phyloP scores from a whole-genome alignment of 2,113 vertebrate genomes.

The Muntiacus muntjak region DNA sequence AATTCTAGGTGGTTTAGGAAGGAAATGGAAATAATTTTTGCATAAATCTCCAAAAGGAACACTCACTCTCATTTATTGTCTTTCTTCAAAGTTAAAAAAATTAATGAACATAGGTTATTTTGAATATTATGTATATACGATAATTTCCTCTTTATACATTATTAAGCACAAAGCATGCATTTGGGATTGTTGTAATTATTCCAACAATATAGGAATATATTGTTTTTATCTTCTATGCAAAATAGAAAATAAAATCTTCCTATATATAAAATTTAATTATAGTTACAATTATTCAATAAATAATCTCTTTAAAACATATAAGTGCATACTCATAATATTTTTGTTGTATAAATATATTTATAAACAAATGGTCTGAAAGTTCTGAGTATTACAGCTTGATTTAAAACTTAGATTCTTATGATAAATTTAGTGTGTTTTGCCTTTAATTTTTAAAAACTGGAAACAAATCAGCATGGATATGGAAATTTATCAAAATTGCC shows the following conservation, averaged over 20 bases:
- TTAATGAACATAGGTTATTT: background rate
- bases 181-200: background rate
- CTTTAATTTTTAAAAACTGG: slow-evolving; percentile 9
- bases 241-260: background rate
- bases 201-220: background rate
- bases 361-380: background rate
- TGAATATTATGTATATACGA: background rate
- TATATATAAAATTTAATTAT: background rate
- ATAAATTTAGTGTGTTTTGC: background rate
- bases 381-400: background rate
- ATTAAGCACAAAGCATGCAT: background rate
- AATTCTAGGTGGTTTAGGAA: background rate
- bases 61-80: background rate
- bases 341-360: background rate
- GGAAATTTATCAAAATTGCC: slow-evolving; percentile 8
- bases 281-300: background rate
- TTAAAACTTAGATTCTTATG: slow-evolving; percentile 32
- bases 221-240: background rate
- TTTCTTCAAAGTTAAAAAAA: background rate
- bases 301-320: background rate
- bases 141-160: background rate
- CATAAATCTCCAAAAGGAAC: background rate
- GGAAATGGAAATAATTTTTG: background rate
- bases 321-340: background rate
- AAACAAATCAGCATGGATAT: background rate